Evolutionary conservation across 2,888 invertebrate species (phyloP), one percentile per base, ranked within the genome.

Genomic region (Rapana venosa): DNA sequence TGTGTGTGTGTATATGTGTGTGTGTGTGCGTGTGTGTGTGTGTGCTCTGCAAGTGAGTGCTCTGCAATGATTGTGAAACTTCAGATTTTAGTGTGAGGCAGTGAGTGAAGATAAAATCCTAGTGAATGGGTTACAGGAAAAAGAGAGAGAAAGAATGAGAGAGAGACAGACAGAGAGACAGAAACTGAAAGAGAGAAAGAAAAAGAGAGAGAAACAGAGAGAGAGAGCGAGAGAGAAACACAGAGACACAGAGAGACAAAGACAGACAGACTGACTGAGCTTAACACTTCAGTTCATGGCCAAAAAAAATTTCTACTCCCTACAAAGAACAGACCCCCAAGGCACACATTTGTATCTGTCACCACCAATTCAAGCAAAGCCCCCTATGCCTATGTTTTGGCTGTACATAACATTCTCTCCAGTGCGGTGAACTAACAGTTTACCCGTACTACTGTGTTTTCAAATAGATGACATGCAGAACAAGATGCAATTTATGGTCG

Each of bases 381-480:
- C 13, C 77, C 77, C 30, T 47, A 2, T 32, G 77, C 35, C 15
- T 79, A 30, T 32, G 15, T 32, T 32, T 79, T 32, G 32, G 26
- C 81, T 26, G 11, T 5, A 17, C 30, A 47, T 6, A 47, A 83
- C 22, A 83, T 2, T 47, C 81, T 83, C 47, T 6, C 47, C 36
- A 6, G 26, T 83, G 30, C 26, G 11, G 22, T 83, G 81, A 26
- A 36, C 22, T 83, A 83, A 83, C 26, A 8, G 26, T 26, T 83
- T 47, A 6, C 13, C 15, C 47, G 4, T 11, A 20, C 22, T 47
- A 47, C 26, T 47, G 15, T 6, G 22, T 26, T 26, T 47, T 83
- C 47, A 36, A 77, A 35, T 79, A 32, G 30, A 79, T 35, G 35
- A 26, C 81, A 83, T 83, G 81, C 81, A 83, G 36, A 47, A 83